Conservation (phyloP, 2,113 vertebrate genomes). For the Nothocercus nigrocapillus region DNA sequence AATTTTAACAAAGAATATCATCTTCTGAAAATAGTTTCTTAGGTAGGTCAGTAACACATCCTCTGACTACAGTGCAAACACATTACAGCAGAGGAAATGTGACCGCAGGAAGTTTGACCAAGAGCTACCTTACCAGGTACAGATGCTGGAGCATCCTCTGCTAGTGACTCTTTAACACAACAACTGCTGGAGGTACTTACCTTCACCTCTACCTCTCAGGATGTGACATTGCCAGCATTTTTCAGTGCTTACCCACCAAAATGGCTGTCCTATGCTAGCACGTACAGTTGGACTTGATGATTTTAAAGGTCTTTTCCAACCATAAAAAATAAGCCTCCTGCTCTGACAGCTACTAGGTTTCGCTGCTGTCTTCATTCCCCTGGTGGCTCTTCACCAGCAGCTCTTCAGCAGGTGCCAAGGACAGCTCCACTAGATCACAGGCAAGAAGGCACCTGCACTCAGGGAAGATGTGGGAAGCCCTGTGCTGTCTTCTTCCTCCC, state of each 20-base stretch:
- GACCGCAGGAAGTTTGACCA: not conserved
- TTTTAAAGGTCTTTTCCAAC: too few relatives aligned
- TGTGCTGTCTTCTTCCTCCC: not conserved
- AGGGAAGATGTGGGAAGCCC: not conserved
- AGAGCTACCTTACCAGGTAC: not conserved
- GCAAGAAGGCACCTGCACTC: not conserved
- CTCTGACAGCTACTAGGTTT: not conserved
- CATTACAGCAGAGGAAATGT: not conserved
- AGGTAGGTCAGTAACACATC: not conserved
- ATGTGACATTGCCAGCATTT: not conserved
- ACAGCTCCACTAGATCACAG: not conserved
- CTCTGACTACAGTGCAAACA: not conserved
- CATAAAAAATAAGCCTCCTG: not conserved
- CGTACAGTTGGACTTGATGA: too few relatives aligned
- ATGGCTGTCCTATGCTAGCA: not conserved
- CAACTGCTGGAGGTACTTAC: not conserved
- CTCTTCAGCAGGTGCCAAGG: not conserved
- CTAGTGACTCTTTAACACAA: not conserved
- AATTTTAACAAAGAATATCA: not conserved
- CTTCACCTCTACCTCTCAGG: not conserved
- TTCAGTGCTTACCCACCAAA: accelerated
- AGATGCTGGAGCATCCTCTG: not conserved
- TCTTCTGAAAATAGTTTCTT: not conserved
- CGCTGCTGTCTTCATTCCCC: not conserved
- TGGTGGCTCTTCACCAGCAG: not conserved